Conservation (phyloP, 2,113 vertebrate species). For the Amblyornis subalaris region DNA sequence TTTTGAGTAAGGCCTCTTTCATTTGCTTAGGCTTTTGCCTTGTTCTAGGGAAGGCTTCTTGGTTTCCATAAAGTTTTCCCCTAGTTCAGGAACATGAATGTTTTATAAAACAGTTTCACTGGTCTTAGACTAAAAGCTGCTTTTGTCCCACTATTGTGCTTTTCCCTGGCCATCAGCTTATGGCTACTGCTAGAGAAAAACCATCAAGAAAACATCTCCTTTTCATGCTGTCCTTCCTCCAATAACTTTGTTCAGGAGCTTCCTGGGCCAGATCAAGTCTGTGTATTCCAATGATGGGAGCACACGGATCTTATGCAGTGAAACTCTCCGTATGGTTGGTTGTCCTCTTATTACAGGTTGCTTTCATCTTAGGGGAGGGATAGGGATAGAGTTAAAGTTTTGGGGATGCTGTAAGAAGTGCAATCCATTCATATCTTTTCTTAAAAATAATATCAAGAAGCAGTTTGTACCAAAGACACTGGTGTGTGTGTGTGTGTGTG, state of each 20-base stretch:
- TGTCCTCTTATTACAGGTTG: not conserved
- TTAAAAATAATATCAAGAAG: not conserved
- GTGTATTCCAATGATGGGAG: not conserved
- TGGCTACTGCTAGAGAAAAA: not conserved
- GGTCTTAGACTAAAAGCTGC: not conserved
- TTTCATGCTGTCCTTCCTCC: not conserved
- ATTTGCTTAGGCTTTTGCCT: not conserved
- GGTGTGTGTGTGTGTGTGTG: not conserved
- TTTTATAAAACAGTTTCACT: not conserved
- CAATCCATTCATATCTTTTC: not conserved
- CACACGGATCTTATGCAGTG: accelerated
- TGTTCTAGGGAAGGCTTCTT: not conserved
- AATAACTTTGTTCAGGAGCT: not conserved
- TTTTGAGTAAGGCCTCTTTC: not conserved
- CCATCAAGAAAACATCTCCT: not conserved
- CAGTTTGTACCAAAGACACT: not conserved
- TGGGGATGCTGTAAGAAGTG: not conserved
- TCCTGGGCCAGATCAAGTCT: not conserved
- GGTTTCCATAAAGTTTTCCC: not conserved
- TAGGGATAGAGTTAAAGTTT: not conserved
- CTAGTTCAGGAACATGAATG: not conserved
- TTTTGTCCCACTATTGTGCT: not conserved
- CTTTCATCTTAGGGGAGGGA: not conserved
- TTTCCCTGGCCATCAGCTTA: not conserved
- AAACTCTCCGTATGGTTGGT: not conserved